Evolutionary conservation across 1,140 invertebrate genomes (phyloP).

Genomic region (Cardiocondyla obscurior): DNA sequence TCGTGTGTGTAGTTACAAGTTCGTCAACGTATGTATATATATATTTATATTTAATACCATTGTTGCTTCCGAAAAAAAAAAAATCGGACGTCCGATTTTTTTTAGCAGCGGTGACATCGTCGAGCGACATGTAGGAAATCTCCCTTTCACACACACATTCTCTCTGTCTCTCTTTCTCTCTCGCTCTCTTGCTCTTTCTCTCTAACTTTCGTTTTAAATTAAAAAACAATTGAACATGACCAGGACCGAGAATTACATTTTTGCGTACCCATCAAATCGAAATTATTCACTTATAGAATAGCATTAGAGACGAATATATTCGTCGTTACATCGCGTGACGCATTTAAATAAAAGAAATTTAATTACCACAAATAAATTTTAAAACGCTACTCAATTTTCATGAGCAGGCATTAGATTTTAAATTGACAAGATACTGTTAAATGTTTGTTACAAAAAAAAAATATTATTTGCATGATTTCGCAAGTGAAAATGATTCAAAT

Average conservation of each 20-base stretch:
- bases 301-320: background rate
- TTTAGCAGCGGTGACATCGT: constrained; percentile 28
- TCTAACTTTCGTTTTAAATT: constrained; percentile 27
- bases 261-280: background rate
- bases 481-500: constrained; percentile 27
- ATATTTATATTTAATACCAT: constrained; percentile 31
- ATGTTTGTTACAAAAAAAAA: no score
- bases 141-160: constrained; percentile 21
- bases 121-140: constrained; percentile 26
- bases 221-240: constrained; percentile 40
- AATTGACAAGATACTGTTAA: no score
- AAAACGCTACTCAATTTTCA: background rate
- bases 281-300: constrained; percentile 10
- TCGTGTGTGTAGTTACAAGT: constrained; percentile 40
- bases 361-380: background rate
- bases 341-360: background rate
- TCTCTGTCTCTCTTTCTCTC: constrained; percentile 17
- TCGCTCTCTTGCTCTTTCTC: constrained; percentile 23
- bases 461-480: background rate
- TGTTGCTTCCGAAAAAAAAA: constrained; percentile 2
- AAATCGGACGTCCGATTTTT: constrained; percentile 20
- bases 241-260: constrained; percentile 28
- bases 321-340: background rate
- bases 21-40: constrained; percentile 7
- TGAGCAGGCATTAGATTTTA: background rate